Evolutionary conservation across 2,797 vertebrate species (phyloP).

Genomic region (Morelia viridis): DNA sequence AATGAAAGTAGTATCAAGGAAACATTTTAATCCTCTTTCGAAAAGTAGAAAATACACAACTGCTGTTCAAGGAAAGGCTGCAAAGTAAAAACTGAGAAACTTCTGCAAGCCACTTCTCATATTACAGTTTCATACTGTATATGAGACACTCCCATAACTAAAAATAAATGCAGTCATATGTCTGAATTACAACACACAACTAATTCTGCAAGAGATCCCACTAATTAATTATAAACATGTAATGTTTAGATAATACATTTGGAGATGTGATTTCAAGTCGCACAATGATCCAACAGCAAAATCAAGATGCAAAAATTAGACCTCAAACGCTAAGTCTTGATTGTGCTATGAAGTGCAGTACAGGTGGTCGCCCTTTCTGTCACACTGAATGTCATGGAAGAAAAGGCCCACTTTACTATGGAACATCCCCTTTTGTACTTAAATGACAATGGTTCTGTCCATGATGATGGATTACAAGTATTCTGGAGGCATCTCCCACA

Average conservation of each 20-base stretch:
- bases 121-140: background rate
- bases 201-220: background rate
- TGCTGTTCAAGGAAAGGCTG: background rate
- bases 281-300: background rate
- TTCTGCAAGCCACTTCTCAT: background rate
- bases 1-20: background rate
- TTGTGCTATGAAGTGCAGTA: background rate
- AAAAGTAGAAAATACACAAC: background rate
- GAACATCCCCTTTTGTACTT: background rate
- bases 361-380: background rate
- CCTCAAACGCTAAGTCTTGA: background rate
- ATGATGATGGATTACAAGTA: background rate
- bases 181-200: background rate
- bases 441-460: background rate
- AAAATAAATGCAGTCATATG: constrained; percentile 14
- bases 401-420: background rate
- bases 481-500: background rate
- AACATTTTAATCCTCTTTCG: background rate
- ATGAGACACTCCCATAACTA: background rate
- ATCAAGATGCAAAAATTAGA: background rate
- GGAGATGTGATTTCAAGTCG: background rate
- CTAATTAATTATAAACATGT: background rate
- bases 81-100: constrained; percentile 2
- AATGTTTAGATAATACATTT: background rate
- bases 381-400: background rate